Evolutionary conservation across 2,888 invertebrate species (phyloP).

Genomic region (Salticus scenicus): DNA sequence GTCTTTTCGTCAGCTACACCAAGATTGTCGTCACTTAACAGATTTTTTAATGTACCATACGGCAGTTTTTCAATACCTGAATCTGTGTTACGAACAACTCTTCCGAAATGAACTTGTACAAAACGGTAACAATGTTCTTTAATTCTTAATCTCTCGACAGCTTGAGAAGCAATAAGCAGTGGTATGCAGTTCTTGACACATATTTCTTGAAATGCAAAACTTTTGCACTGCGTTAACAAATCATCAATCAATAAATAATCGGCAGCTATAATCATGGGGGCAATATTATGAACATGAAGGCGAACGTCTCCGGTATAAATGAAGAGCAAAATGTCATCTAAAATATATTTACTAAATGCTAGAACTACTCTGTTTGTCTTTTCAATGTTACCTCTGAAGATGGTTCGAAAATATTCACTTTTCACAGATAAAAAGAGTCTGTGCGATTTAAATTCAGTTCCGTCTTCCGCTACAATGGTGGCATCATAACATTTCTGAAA

Average conservation of each 20-base stretch:
- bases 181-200: neutral
- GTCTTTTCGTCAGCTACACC: neutral
- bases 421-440: neutral
- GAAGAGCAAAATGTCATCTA: neutral
- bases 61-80: neutral
- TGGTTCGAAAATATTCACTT: neutral
- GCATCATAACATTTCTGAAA: neutral
- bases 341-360: neutral
- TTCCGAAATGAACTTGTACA: neutral
- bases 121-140: neutral
- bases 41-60: neutral
- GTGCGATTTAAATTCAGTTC: neutral
- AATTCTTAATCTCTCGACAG: neutral
- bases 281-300: neutral
- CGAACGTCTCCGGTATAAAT: neutral
- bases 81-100: neutral
- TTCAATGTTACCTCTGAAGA: neutral
- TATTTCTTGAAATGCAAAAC: neutral
- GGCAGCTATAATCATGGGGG: neutral
- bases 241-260: neutral
- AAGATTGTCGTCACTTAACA: neutral
- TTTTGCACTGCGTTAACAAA: neutral
- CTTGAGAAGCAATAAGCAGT: neutral
- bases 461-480: neutral
- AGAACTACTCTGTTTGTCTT: neutral